Evolutionary conservation across 1,140 invertebrate genomes (phyloP).

Genomic region (Anastatus disparis): DNA sequence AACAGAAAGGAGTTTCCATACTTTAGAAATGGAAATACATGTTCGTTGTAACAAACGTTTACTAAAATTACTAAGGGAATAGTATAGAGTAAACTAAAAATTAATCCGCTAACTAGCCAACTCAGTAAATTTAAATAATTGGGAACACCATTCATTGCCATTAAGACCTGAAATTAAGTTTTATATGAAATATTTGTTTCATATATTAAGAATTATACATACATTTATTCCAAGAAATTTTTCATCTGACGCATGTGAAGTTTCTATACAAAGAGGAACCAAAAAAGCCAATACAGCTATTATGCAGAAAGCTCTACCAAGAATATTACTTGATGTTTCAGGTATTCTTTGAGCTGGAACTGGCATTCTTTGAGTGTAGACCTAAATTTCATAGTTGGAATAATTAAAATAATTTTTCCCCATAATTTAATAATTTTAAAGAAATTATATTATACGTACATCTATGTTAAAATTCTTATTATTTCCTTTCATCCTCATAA

Average conservation of each 20-base stretch:
- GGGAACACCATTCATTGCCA: slow-evolving; percentile 61
- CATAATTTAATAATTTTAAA: too few relatives aligned
- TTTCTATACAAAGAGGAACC: slow-evolving; percentile 53
- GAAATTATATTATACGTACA: slow-evolving; percentile 8
- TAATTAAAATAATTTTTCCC: too few relatives aligned
- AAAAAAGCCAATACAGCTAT: slow-evolving; percentile 55
- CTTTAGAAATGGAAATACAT: slow-evolving; percentile 54
- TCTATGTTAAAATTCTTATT: slow-evolving; percentile 22
- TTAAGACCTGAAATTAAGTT: slow-evolving; percentile 53
- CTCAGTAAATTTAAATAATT: slow-evolving; percentile 56
- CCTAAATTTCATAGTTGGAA: too few relatives aligned
- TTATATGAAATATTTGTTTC: slow-evolving; percentile 13
- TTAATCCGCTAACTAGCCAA: slow-evolving; percentile 58
- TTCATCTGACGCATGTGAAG: slow-evolving; percentile 55
- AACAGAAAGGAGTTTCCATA: slow-evolving; percentile 59
- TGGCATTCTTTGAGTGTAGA: slow-evolving; percentile 60
- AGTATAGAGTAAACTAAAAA: slow-evolving; percentile 56
- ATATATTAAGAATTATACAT: slow-evolving; percentile 42
- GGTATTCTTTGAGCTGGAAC: slow-evolving; percentile 55
- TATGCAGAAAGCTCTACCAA: slow-evolving; percentile 47
- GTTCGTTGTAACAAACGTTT: slow-evolving; percentile 49
- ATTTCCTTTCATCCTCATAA: background rate
- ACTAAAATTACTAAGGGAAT: slow-evolving; percentile 55
- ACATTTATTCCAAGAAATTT: slow-evolving; percentile 62
- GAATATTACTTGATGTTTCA: slow-evolving; percentile 39